Conservation (phyloP, 2,113 vertebrate genomes). For the Podiceps cristatus region DNA sequence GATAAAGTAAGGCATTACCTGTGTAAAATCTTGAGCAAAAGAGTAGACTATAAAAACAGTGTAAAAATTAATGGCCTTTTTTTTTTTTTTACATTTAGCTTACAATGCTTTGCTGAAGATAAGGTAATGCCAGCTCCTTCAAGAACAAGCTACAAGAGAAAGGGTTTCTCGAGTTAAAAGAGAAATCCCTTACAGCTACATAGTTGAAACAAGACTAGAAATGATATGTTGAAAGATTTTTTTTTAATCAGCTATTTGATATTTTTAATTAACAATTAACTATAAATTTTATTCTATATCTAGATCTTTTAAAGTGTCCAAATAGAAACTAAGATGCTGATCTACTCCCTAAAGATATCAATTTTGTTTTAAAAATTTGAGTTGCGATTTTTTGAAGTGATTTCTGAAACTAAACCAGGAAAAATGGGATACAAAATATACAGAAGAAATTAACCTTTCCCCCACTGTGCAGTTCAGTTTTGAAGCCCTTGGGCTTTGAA, state of each 20-base stretch:
- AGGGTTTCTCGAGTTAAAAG: neutral
- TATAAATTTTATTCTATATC: neutral
- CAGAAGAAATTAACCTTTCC: conserved; percentile 7
- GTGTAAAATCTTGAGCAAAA: neutral
- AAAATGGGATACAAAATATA: neutral
- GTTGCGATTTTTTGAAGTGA: neutral
- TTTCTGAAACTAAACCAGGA: neutral
- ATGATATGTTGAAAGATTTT: neutral
- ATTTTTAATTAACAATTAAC: neutral
- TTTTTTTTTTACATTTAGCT: neutral
- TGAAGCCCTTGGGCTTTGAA: neutral
- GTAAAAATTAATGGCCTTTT: neutral
- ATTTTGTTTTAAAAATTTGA: neutral
- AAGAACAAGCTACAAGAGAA: neutral
- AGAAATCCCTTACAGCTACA: neutral
- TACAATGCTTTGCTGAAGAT: neutral
- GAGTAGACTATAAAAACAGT: neutral
- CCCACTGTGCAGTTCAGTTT: neutral
- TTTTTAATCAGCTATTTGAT: neutral
- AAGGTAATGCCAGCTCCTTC: neutral
- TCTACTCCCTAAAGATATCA: neutral
- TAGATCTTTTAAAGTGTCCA: neutral
- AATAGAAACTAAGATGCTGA: neutral
- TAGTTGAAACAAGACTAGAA: neutral
- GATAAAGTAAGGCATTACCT: neutral